Evolutionary conservation across 2,113 vertebrate species (phyloP).

Genomic region (Sylvietta virens): DNA sequence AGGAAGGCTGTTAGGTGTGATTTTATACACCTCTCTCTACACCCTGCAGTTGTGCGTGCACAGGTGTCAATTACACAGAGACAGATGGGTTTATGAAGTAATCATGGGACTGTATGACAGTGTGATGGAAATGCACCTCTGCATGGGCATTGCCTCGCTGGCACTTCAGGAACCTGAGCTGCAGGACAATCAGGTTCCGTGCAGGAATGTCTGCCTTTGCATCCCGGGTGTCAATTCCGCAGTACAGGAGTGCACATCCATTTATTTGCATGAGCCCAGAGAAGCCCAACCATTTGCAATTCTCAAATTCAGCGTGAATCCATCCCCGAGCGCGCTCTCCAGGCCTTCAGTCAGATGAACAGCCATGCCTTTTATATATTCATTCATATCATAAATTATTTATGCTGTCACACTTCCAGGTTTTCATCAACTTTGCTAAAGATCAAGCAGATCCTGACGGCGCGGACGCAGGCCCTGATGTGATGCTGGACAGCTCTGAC

Average conservation of each 20-base stretch:
- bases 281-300: neutral
- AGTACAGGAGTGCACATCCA: neutral
- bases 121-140: neutral
- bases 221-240: accelerated
- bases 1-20: neutral
- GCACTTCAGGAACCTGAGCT: neutral
- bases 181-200: neutral
- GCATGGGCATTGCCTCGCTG: accelerated
- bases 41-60: neutral
- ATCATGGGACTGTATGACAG: neutral
- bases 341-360: neutral
- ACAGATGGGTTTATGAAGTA: conserved; percentile 1
- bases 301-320: neutral
- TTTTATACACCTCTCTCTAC: neutral
- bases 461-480: neutral
- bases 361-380: neutral
- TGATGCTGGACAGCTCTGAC: conserved; percentile 47
- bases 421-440: conserved; percentile 96
- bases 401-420: conserved; percentile 66
- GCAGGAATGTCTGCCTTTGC: neutral
- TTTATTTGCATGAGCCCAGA: neutral
- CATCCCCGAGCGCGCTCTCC: neutral
- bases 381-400: neutral
- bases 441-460: conserved; percentile 70
- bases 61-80: neutral